A percentile compares a stretch with the other conserved stretches of the same genome.
Conservation (phyloP, 2,797 vertebrate species). For the Rhabdophis nuchalis region DNA sequence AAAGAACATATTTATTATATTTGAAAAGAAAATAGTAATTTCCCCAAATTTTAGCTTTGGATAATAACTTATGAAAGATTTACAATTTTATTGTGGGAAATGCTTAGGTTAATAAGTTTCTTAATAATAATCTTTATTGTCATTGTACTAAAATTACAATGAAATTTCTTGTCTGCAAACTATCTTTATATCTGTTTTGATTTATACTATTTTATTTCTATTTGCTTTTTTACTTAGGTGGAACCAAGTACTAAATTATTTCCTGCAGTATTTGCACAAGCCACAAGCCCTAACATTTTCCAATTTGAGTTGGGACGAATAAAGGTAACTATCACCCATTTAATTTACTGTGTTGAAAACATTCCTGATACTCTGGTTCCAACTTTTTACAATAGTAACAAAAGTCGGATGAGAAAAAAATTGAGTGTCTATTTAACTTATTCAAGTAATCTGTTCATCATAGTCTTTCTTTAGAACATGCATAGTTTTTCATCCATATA, state of each 20-base stretch:
- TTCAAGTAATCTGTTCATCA: neutral
- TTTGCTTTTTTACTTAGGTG: slow-evolving; percentile 74
- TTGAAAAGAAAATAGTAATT: neutral
- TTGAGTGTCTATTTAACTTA: neutral
- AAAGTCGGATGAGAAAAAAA: neutral
- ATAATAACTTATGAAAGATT: neutral
- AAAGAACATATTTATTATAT: neutral
- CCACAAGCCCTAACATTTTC: slow-evolving; percentile 91
- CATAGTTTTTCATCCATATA: neutral
- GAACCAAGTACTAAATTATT: slow-evolving; percentile 94
- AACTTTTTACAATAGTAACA: neutral
- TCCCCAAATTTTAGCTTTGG: neutral
- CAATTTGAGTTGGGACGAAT: slow-evolving; percentile 92
- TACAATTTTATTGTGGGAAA: neutral
- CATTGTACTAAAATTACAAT: no score
- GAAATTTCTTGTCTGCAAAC: neutral
- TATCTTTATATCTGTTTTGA: neutral
- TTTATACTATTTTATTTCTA: slow-evolving; percentile 31
- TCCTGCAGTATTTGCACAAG: slow-evolving; percentile 93
- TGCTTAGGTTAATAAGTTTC: neutral
- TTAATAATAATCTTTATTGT: no score
- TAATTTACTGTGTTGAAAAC: neutral
- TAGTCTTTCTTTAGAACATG: neutral
- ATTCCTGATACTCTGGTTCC: neutral
- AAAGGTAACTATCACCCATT: slow-evolving; percentile 77